Evolutionary conservation across 23 tunicate species (phyloP).

Genomic region (Styela clava): DNA sequence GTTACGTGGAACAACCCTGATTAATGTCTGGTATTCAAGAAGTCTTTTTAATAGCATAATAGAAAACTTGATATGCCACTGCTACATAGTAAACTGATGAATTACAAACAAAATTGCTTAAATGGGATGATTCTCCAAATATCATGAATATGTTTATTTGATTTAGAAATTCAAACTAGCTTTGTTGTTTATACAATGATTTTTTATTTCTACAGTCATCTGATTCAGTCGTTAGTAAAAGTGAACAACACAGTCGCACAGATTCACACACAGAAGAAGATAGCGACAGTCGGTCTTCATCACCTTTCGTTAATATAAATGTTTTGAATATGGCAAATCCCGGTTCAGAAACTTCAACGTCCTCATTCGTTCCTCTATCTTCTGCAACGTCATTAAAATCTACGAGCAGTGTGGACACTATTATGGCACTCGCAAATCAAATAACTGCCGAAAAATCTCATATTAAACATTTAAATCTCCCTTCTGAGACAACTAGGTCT

Average conservation of each 20-base stretch:
- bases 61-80: no score
- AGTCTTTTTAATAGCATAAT: no score
- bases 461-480: neutral
- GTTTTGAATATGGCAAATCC: neutral
- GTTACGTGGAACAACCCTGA: no score
- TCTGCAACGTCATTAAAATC: neutral
- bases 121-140: no score
- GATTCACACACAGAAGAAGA: neutral
- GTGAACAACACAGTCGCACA: neutral
- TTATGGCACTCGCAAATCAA: constrained; percentile 23
- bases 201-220: neutral
- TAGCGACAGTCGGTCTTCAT: neutral
- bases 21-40: no score
- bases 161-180: no score
- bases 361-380: constrained; percentile 1
- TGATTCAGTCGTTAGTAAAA: neutral
- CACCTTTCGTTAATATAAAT: neutral
- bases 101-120: no score
- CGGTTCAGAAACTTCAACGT: neutral
- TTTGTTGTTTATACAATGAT: no score
- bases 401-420: constrained; percentile 11
- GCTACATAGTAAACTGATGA: no score
- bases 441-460: constrained; percentile 13
- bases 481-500: neutral
- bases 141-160: no score